These are phyloP conservation scores for Metopolophium dirhodum DNA, from an alignment of 1,140 invertebrate species.

Conservation along the genomic window DNA sequence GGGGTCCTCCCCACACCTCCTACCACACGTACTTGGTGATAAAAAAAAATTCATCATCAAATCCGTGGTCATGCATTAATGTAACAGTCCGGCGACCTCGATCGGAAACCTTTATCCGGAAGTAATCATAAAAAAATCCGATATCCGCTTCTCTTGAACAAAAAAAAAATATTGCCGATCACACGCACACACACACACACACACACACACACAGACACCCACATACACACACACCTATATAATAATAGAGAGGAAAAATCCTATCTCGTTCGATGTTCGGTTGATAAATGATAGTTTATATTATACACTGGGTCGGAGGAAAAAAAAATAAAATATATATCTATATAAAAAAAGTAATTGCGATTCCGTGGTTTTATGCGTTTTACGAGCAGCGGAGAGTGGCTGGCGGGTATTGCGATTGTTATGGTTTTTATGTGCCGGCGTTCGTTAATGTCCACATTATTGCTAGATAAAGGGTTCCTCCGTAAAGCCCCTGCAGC, in stretches of 20 bases:
- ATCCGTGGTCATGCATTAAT: constrained; percentile 49
- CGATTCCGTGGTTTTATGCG: constrained; percentile 38
- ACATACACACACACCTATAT: not conserved
- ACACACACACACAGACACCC: not conserved
- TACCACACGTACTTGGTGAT: not conserved
- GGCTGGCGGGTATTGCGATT: constrained; percentile 25
- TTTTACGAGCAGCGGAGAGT: constrained; percentile 13
- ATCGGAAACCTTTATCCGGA: constrained; percentile 26
- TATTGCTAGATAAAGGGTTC: constrained; percentile 39
- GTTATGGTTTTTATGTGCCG: constrained; percentile 54
- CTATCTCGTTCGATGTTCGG: constrained; percentile 25
- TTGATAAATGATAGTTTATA: constrained; percentile 49
- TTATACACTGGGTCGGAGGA: not conserved
- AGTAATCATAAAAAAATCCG: constrained; percentile 39
- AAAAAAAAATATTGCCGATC: not conserved
- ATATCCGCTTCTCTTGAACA: constrained; percentile 8
- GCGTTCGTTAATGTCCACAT: constrained; percentile 43
- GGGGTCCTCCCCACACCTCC: not conserved
- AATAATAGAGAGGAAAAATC: not conserved
- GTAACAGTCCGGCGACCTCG: constrained; percentile 19
- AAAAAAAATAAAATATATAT: not conserved
- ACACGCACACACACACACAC: not conserved
- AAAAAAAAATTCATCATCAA: constrained; percentile 60
- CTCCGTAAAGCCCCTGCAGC: constrained; percentile 12
- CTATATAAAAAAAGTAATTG: constrained; percentile 26